phyloP scores from a whole-genome alignment of 2,797 vertebrate species.

The Bradypus variegatus region DNA sequence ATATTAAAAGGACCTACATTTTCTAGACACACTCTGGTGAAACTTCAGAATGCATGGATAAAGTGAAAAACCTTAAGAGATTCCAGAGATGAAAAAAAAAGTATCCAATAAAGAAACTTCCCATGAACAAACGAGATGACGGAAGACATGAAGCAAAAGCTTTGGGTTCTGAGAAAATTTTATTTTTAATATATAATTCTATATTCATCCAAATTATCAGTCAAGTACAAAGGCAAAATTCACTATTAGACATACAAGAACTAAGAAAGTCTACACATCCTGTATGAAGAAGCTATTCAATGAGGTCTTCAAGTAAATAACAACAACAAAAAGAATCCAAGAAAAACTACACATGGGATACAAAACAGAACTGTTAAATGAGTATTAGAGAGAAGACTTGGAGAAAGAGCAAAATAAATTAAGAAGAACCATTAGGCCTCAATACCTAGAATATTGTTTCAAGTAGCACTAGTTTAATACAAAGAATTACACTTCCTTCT shows the following conservation, averaged over 20 bases:
- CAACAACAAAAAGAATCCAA: not conserved
- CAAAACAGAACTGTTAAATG: not conserved
- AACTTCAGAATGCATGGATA: not conserved
- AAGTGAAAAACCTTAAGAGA: not conserved
- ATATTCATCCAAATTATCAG: not conserved
- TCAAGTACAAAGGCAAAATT: not conserved
- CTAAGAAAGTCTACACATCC: not conserved
- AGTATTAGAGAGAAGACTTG: not conserved
- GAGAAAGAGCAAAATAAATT: not conserved
- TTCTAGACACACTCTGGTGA: not conserved
- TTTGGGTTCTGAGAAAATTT: not conserved
- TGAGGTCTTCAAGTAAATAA: not conserved
- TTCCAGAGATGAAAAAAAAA: not conserved
- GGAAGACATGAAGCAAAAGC: not conserved
- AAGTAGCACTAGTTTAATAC: not conserved
- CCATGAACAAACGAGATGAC: not conserved
- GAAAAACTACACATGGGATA: not conserved
- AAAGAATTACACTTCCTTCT: not conserved
- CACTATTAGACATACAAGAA: not conserved
- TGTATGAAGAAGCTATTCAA: not conserved
- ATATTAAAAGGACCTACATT: not conserved
- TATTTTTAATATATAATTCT: not conserved
- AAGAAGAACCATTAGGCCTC: not conserved
- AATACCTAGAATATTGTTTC: not conserved
- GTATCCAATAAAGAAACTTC: constrained; percentile 11